Evolutionary conservation across 2,888 invertebrate genomes (phyloP), one percentile per base, ranked within the genome.

Genomic region (Belgica antarctica): DNA sequence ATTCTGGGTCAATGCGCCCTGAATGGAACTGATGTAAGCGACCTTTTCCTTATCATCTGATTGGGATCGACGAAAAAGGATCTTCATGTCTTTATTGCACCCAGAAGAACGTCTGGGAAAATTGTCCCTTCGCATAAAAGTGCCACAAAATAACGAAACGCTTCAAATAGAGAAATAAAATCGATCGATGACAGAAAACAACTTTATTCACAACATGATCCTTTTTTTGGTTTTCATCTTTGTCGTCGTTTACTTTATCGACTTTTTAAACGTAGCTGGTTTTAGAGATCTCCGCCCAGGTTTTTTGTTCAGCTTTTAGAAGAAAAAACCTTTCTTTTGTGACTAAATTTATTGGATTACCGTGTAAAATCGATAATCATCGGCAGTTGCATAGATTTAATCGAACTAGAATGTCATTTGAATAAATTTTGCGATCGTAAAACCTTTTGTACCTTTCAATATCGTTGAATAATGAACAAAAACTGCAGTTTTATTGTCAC

Each of bases 171-270:
- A 15, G 12, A 25, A 59, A 22, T 5, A 5, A 59, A 59, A 59
- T 12, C 59, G 59, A 59, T 59, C 59, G 59, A 59, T 59, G 59
- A 59, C 59, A 59, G 59, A 24, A 59, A 59, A 59, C 59, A 27
- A 59, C 59, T 59, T 59, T 27, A 59, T 59, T 41, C 52, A 8
- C 59, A 59, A 59, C 59, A 15, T 25, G 22, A 59, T 59, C 59
- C 59, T 59, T 59, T 59, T 59, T 22, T 22, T 52, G 41, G 41
- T n/a, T 12, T 46, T n/a, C n/a, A n/a, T n/a, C n/a, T n/a, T n/a
- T n/a, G 17, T 27, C 22, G 25, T 27, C 4, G 12, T 22, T 59
- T 59, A 59, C 22, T 25, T 59, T 59, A 59, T 59, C 27, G 59
- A 52, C 52, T 52, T 22, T 52, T 52, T 52, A 8, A 2, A 19